Percentiles rank a stretch among this genome's conserved stretches.
These are phyloP conservation scores for Typhlichthys eigenmanni DNA, from an alignment of 2,797 vertebrate species.

Conservation along the genomic window DNA sequence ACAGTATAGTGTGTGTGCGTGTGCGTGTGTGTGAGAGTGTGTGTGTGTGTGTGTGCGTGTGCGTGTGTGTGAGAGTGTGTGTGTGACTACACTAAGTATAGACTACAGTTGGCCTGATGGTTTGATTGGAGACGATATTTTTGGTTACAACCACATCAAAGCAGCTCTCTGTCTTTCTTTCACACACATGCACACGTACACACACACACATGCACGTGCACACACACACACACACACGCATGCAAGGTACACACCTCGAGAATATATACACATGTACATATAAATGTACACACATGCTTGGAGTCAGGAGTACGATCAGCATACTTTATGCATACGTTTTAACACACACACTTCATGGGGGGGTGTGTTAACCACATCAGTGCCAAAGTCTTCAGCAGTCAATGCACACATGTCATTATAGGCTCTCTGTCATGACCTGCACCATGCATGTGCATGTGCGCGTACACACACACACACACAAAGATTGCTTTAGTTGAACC, in stretches of 20 bases:
- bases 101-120: neutral
- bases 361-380: slow-evolving; percentile 28
- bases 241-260: neutral
- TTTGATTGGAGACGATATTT: neutral
- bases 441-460: neutral
- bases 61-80: neutral
- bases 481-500: neutral
- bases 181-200: neutral
- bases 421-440: slow-evolving; percentile 16
- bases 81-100: neutral
- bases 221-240: neutral
- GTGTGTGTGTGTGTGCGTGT: neutral
- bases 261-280: neutral
- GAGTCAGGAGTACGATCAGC: neutral
- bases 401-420: slow-evolving; percentile 30
- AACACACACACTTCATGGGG: neutral
- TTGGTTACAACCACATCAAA: neutral
- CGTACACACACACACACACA: slow-evolving; percentile 23
- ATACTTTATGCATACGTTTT: neutral
- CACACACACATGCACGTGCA: slow-evolving; percentile 9
- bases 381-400: slow-evolving; percentile 12
- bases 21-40: neutral
- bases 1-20: neutral
- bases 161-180: neutral
- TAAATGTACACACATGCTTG: neutral